Evolutionary conservation across 2,888 invertebrate genomes (phyloP).

Genomic region (Papilio protenor): DNA sequence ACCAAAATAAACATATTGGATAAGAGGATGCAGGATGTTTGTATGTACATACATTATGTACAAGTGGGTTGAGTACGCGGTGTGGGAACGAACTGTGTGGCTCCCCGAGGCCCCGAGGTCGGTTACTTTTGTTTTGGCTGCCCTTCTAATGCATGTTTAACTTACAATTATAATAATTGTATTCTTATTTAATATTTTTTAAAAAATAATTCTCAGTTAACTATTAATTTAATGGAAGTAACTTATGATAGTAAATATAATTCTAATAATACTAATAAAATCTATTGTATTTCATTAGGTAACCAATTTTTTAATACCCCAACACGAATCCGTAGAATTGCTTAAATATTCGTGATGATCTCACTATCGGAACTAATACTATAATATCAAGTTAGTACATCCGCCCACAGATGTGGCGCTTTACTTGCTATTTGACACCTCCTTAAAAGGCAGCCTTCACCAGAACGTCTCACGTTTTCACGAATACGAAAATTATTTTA

Average conservation of each 20-base stretch:
- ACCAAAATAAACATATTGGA: not conserved
- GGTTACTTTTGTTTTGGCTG: not conserved
- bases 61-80: not conserved
- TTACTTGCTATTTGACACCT: not conserved
- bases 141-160: not conserved
- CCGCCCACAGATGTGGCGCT: constrained; percentile 28
- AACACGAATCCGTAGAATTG: not conserved
- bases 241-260: too few species aligned
- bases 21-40: not conserved
- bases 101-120: constrained; percentile 24
- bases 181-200: not conserved
- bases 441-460: constrained; percentile 13
- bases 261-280: too few species aligned
- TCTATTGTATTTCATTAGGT: too few species aligned
- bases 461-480: not conserved
- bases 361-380: not conserved
- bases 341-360: not conserved
- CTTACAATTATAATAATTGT: constrained; percentile 3
- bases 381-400: not conserved
- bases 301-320: not conserved
- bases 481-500: not conserved
- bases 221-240: too few species aligned
- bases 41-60: not conserved
- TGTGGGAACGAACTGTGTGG: constrained; percentile 2
- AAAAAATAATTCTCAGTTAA: too few species aligned